phyloP scores from a whole-genome alignment of 2,113 vertebrate genomes.

The Oryzias celebensis region DNA sequence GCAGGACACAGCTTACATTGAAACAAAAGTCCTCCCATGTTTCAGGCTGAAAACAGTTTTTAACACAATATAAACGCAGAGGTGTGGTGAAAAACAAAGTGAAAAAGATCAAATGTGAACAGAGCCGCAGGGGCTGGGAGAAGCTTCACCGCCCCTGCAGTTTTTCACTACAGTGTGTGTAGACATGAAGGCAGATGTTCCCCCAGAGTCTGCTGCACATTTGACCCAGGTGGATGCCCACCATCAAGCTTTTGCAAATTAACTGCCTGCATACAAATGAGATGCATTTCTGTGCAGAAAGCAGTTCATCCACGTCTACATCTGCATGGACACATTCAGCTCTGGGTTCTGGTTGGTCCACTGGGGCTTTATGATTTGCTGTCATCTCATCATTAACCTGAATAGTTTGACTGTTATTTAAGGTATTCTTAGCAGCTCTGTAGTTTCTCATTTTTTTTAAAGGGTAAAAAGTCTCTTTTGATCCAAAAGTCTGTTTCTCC shows the following conservation, averaged over 20 bases:
- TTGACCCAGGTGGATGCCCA: constrained; percentile 41
- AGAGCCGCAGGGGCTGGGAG: not conserved
- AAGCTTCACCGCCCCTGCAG: not conserved
- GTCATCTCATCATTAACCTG: no score
- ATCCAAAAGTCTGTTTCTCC: no score
- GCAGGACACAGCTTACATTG: no score
- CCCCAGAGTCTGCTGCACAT: constrained; percentile 33
- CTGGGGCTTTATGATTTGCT: no score
- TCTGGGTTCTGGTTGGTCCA: no score
- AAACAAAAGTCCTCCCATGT: no score
- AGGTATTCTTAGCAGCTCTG: no score
- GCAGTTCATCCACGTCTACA: not conserved
- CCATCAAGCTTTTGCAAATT: constrained; percentile 40
- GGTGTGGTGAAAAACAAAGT: not conserved
- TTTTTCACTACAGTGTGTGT: constrained; percentile 1
- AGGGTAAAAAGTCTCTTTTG: no score
- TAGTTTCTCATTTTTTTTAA: no score
- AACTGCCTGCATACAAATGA: constrained; percentile 46
- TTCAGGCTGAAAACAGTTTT: not conserved
- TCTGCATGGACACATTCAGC: constrained; percentile 15
- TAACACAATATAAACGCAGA: not conserved
- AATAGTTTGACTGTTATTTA: no score
- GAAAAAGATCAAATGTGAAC: not conserved
- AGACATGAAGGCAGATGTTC: constrained; percentile 28
- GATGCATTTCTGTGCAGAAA: constrained; percentile 7